Evolutionary conservation across 2,797 vertebrate genomes (phyloP).

Genomic region (Enteromius fasciolatus): DNA sequence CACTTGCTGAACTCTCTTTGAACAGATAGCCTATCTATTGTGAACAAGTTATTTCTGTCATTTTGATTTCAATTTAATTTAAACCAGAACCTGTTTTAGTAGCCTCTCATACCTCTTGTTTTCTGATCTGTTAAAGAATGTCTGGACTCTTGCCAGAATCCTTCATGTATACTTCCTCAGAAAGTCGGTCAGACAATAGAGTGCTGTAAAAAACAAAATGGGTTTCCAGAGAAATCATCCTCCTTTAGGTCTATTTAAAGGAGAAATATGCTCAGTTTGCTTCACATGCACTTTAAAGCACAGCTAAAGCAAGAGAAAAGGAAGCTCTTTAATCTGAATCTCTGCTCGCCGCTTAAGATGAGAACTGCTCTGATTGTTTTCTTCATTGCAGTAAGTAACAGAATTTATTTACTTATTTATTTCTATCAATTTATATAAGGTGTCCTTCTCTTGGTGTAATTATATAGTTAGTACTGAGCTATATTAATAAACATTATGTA

Average conservation of each 20-base stretch:
- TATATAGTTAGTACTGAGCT: background rate
- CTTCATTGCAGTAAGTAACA: conserved; percentile 22
- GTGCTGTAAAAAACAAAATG: background rate
- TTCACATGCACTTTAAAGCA: background rate
- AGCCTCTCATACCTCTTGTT: background rate
- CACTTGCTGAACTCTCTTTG: background rate
- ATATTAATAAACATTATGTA: background rate
- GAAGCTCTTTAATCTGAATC: background rate
- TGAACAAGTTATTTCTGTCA: background rate
- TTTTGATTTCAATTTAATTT: background rate
- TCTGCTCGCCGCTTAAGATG: background rate
- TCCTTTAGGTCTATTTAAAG: background rate
- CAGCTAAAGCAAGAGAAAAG: background rate
- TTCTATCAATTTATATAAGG: background rate
- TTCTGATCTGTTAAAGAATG: background rate
- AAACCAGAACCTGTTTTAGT: background rate
- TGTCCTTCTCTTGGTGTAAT: background rate
- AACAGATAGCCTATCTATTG: background rate
- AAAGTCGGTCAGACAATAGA: background rate
- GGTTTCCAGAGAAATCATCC: background rate
- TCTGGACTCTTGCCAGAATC: background rate
- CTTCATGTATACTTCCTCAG: background rate
- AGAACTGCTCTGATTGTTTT: background rate
- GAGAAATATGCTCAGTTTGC: background rate
- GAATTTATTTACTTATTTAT: background rate